Base-by-base conservation (phyloP, 2,888 invertebrate genomes). In the Bugula neritina region DNA sequence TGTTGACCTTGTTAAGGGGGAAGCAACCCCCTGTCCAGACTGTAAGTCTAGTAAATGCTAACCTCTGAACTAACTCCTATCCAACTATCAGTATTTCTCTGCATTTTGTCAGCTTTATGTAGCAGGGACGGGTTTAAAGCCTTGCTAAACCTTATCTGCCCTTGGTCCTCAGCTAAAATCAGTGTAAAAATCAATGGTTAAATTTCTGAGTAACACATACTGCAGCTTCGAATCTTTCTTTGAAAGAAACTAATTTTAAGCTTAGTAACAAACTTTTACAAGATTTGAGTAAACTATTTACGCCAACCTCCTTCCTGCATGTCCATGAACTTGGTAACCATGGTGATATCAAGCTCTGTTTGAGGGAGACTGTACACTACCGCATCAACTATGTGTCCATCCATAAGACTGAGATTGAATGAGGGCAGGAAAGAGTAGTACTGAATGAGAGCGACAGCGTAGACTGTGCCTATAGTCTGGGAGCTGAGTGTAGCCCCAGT, bases 351-450 rank as follows among this genome's bases (percentile, higher is more conserved):
- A 1, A 63, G 63, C 10, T 31, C 31, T 13, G 31, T 31, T 10
- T 3, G 31, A 21, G 13, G 5, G 2, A 27, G 31, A 63, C 31
- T 25, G 27, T 63, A 63, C 10, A 63, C 63, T 25, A 63, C 63
- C 2, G 63, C 63, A 63, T 63, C 63, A 2, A 63, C 63, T 27
- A 63, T 31, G 5, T 63, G 63, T 13, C 31, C 63, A 27, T 27
- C 5, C 17, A 23, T 21, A 23, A 10, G 2, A 10, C 17, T 13
- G 63, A 63, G 27, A 27, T 63, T 31, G 5, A 63, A 63, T 31
- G 63, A 5, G 31, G 63, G 63, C n/a, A 63, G 63, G 31, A 63
- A 63, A 63, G 63, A 63, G 63, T 63, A 63, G 31, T 63, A 31
- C 25, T 63, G 63, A 27, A 63, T 31, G 3, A 63, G 63, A n/a